phyloP scores from a whole-genome alignment of 2,797 vertebrate genomes.

The Schizopygopsis malacanthus region DNA sequence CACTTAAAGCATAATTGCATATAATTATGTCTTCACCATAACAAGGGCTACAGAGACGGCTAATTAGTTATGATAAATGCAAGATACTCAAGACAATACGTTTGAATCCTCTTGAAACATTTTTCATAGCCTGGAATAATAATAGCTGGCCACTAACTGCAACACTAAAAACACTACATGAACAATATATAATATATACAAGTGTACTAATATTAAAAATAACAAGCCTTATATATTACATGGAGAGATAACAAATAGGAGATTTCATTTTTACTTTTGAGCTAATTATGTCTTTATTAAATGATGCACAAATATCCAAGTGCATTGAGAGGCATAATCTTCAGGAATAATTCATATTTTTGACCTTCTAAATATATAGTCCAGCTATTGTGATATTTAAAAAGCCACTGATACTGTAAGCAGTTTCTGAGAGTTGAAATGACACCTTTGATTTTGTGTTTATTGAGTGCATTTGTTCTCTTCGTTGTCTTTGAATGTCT shows the following conservation, averaged over 20 bases:
- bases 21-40: constrained; percentile 12
- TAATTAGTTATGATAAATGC: constrained; percentile 17
- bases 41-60: constrained; percentile 2
- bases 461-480: neutral
- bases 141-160: neutral
- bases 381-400: neutral
- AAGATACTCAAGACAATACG: neutral
- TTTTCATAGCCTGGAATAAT: neutral
- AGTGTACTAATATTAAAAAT: too few relatives aligned
- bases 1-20: constrained; percentile 11
- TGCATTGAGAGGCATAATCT: neutral
- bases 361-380: neutral
- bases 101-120: neutral
- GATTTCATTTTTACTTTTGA: neutral
- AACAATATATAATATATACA: too few relatives aligned
- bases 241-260: neutral
- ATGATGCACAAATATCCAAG: neutral
- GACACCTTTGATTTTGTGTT: neutral
- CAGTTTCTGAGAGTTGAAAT: neutral
- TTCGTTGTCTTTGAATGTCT: neutral
- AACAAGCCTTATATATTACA: neutral
- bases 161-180: too few relatives aligned
- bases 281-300: neutral
- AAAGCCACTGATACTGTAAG: neutral
- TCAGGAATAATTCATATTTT: constrained; percentile 17